Conservation (phyloP, 1,140 invertebrate genomes). For the Panonychus citri region DNA sequence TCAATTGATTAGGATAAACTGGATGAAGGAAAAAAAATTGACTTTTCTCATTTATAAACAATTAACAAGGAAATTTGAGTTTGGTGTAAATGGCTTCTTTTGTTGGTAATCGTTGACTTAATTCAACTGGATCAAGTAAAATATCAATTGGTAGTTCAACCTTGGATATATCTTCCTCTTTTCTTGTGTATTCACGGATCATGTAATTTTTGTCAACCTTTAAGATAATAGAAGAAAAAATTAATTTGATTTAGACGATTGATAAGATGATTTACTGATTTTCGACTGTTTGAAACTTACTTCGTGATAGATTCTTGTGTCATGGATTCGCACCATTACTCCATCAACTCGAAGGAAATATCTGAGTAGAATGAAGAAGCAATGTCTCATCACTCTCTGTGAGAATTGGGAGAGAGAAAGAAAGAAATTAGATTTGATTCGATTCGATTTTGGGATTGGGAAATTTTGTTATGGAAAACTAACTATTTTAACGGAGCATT, state of each 20-base stretch:
- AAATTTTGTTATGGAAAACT: constrained; percentile 23
- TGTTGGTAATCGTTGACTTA: not conserved
- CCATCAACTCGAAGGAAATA: constrained; percentile 84
- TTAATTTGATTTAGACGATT: constrained; percentile 17
- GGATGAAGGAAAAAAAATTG: too few species aligned
- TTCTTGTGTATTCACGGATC: constrained; percentile 22
- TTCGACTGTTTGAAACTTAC: constrained; percentile 15
- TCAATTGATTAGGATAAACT: too few species aligned
- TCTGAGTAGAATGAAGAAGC: constrained; percentile 70
- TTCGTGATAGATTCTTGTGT: constrained; percentile 76
- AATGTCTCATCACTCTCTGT: constrained; percentile 79
- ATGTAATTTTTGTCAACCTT: constrained; percentile 21
- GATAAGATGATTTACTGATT: too few species aligned
- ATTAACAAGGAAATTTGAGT: constrained; percentile 7
- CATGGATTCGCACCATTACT: constrained; percentile 64
- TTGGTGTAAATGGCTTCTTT: not conserved
- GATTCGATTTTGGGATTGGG: too few species aligned
- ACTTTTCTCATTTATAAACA: too few species aligned
- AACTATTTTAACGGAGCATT: constrained; percentile 78
- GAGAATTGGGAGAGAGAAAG: constrained; percentile 18
- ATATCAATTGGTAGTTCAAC: not conserved
- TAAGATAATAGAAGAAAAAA: constrained; percentile 3
- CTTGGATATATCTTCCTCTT: constrained; percentile 14
- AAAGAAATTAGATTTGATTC: too few species aligned
- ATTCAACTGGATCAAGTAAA: not conserved